Evolutionary conservation across 2,888 invertebrate species (phyloP), one percentile per base, ranked within the genome.

Genomic region (Agapostemon virescens): DNA sequence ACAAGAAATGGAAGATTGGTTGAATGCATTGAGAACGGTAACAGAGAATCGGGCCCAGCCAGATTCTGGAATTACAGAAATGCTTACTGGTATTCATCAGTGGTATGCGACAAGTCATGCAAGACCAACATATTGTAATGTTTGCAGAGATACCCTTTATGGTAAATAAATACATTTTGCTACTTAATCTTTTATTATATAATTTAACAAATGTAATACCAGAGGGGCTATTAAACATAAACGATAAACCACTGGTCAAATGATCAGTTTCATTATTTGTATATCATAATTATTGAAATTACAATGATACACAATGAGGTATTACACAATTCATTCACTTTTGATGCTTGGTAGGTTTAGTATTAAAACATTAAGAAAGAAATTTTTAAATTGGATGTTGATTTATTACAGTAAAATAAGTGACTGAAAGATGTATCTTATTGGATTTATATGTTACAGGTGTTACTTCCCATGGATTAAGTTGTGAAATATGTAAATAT

Each of bases 401-500:
- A n/a, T 63, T 63, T 45, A 23, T 33, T 23, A 17, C 17, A 9
- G 3, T 64, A 38, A 52, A 38, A 23, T 64, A 36, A 30, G 5
- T 64, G 23, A 26, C 4, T 64, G 15, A 23, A 38, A 17, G 13
- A 55, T n/a, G 13, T 38, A 23, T 23, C 0, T 63, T 63, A 63
- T 23, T 36, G 23, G 23, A 40, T 64, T 17, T 38, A 38, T 38
- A 40, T 69, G 64, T 85, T 80, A 5, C 95, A 92, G 98, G 98
- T 69, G 98, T 98, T 61, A 98, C 98, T 1, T 98, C 98, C 84
- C 98, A 98, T 92, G 98, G 98, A 55, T 95, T 98, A 49, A 98
- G 98, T 86, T 99, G 99, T 93, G 98, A 98, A 93, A 97, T 99
- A 52, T 99, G 99, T 95, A 99, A 99, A 94, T 97, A 97, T 93